Percentiles rank a stretch among this genome's conserved stretches.
Evolutionary conservation across 2,113 vertebrate genomes (phyloP).

Genomic region (Porphyrio hochstetteri): DNA sequence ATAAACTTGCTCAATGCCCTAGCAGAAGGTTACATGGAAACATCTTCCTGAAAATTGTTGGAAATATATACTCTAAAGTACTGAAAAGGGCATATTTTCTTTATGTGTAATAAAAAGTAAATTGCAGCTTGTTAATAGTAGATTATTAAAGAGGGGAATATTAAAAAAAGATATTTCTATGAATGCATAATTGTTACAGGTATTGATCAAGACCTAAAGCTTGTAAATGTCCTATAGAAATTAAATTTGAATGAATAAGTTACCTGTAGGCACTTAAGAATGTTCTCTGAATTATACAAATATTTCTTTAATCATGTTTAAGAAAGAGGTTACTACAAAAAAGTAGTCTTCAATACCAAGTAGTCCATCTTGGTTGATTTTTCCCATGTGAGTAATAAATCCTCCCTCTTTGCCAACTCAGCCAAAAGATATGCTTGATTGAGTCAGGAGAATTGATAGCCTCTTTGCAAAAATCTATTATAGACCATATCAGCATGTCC

Average conservation of each 20-base stretch:
- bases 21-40: background rate
- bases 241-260: background rate
- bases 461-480: conserved; percentile 68
- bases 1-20: background rate
- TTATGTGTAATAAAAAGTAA: background rate
- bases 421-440: conserved; percentile 64
- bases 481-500: conserved; percentile 45
- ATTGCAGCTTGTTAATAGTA: background rate
- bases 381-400: conserved; percentile 66
- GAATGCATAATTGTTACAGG: background rate
- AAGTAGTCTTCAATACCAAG: conserved; percentile 5
- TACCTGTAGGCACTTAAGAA: background rate
- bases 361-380: conserved; percentile 51
- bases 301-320: conserved; percentile 31
- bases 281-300: background rate
- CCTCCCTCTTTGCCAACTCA: conserved; percentile 69
- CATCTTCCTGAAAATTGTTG: background rate
- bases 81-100: background rate
- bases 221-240: background rate
- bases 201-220: background rate
- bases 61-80: background rate
- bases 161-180: background rate
- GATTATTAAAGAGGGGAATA: background rate
- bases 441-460: conserved; percentile 68
- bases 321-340: conserved; percentile 31